These are phyloP conservation scores for Eulithis prunata DNA, from an alignment of 2,888 invertebrate genomes.

Conservation along the genomic window DNA sequence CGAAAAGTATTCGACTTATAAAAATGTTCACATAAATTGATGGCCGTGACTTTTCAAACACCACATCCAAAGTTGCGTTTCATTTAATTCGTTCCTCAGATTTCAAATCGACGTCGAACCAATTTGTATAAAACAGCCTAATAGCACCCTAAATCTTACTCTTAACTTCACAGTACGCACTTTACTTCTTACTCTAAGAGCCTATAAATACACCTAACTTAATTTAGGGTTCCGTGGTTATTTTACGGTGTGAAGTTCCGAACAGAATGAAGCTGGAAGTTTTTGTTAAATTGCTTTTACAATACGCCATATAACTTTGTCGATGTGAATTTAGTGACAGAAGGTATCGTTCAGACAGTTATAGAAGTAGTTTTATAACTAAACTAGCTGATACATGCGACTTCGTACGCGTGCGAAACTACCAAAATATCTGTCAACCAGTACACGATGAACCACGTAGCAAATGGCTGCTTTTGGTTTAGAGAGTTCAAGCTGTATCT, in stretches of 20 bases:
- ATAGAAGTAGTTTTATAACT: background rate
- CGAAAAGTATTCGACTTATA: too few species aligned
- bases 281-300: conserved; percentile 28
- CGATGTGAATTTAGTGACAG: conserved; percentile 17
- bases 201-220: conserved; percentile 58
- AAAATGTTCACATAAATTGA: too few species aligned
- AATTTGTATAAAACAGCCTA: conserved; percentile 26
- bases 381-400: background rate
- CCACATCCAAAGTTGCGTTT: too few species aligned
- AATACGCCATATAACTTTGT: conserved; percentile 10
- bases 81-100: background rate
- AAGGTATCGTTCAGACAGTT: conserved; percentile 2
- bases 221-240: conserved; percentile 49
- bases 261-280: conserved; percentile 31
- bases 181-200: conserved; percentile 46
- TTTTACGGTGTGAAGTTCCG: conserved; percentile 50
- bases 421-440: too few species aligned
- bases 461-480: too few species aligned
- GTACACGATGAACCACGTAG: too few species aligned
- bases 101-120: conserved; percentile 13
- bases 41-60: too few species aligned
- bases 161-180: conserved; percentile 39
- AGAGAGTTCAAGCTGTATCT: too few species aligned
- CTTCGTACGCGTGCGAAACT: too few species aligned
- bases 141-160: conserved; percentile 22